Evolutionary conservation across 1,140 invertebrate species (phyloP), one percentile per base, ranked within the genome.

Genomic region (Megalonaias nervosa): DNA sequence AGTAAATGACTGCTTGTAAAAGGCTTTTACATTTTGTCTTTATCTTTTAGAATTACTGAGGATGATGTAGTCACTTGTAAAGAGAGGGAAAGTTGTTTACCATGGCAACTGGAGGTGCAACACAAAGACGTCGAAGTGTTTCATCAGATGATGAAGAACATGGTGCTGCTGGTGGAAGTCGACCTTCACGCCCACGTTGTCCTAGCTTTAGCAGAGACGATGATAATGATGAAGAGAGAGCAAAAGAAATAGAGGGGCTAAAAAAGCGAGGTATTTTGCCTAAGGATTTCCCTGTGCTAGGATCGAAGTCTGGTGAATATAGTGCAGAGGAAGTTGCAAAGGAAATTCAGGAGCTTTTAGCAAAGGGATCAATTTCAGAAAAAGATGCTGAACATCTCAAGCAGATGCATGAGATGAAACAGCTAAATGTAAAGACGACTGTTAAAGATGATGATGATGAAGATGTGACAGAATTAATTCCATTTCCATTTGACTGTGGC

Each of bases 321-420:
- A 58, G 38, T 69, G 66, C 61, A 17, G 62, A 19, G 57, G 74
- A 68, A 55, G 62, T 75, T n/a, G 60, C 74, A 21, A 59, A 76
- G 13, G 81, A 82, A 31, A 62, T 79, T 58, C 26, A 66, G 68
- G 73, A 75, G 65, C 65, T 79, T 55, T 55, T 81, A 23, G 59
- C 57, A 21, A 74, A 60, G 19, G 73, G 61, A 14, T 71, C 56
- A 69, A 68, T 79, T 16, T 48, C 73, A 17, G 57, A 56, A 12
- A 66, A 69, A 15, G 73, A 75, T 55, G 60, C 56, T 55, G n/a
- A 73, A 17, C 56, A 31, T 14, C 14, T 74, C 2, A 13, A 56
- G 26, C 38, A 23, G 56, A 57, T 17, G 12, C 66, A 56, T 57
- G 17, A 15, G 21, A 57, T 65, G 26, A n/a, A 64, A 60, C 62